phyloP scores from a whole-genome alignment of 2,113 vertebrate species.

The Ochotona princeps region DNA sequence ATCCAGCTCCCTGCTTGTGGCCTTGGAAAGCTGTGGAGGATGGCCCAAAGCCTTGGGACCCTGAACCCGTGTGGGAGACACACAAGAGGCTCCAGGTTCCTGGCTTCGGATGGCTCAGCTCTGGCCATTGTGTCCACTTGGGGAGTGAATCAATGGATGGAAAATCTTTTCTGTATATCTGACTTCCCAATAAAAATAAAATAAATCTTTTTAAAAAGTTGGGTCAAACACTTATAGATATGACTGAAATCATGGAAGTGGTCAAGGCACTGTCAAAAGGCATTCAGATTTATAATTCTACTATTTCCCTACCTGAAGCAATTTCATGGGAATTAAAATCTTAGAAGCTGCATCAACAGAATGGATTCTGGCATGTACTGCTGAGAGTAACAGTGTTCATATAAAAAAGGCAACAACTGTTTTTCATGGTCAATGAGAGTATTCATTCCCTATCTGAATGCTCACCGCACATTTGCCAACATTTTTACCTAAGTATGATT shows the following conservation, averaged over 20 bases:
- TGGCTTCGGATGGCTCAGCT: too few relatives aligned
- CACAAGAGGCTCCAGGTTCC: too few relatives aligned
- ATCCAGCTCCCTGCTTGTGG: too few relatives aligned
- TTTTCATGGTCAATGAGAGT: conserved; percentile 36
- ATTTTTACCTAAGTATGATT: conserved; percentile 43
- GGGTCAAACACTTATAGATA: background rate
- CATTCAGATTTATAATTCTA: conserved; percentile 48
- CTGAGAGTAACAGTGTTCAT: conserved; percentile 20
- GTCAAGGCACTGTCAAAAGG: conserved; percentile 17
- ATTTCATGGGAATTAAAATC: conserved; percentile 54
- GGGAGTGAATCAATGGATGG: too few relatives aligned
- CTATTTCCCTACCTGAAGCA: background rate
- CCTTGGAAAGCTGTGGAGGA: too few relatives aligned
- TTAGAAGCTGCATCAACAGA: conserved; percentile 13
- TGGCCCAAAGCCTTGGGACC: too few relatives aligned
- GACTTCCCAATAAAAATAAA: too few relatives aligned
- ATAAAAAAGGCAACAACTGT: conserved; percentile 40
- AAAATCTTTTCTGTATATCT: too few relatives aligned
- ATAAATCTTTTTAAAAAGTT: too few relatives aligned
- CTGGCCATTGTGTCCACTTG: too few relatives aligned
- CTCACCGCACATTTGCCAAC: background rate
- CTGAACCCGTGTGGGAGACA: too few relatives aligned
- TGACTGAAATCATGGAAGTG: conserved; percentile 11
- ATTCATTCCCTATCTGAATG: background rate
- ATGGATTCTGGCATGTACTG: background rate